Evolutionary conservation across 2,113 vertebrate species (phyloP), one percentile per base, ranked within the genome.

Genomic region (Dicerorhinus sumatrensis): DNA sequence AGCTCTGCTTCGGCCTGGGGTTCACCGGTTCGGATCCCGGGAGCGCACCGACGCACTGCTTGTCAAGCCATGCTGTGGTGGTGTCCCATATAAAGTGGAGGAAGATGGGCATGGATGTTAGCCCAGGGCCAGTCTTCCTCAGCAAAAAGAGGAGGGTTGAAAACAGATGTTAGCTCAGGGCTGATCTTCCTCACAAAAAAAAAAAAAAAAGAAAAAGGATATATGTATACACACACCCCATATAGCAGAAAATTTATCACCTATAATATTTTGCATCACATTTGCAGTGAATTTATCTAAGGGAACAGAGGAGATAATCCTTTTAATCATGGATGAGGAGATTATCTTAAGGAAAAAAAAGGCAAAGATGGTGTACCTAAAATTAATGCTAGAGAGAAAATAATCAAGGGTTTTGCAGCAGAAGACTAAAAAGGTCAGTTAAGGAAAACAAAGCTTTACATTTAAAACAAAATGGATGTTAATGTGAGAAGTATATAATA

Each of bases 161-260:
- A 4, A 42, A 39, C 39, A 4, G 42, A 42, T 42, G 42, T 42
- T 42, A 42, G 42, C 42, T 42, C 42, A 42, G 42, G 42, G 42
- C 42, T 42, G 42, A 42, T 42, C 42, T 42, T 42, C 42, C 42
- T 5, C 42, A 42, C 42, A 42, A 4, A 42, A 4, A 42, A 4
- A 42, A 4, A 42, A 39, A 42, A 42, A 42, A 42, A n/a, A n/a
- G n/a, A 48, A 20, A 82, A 91, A 87, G 31, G 65, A 29, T 54
- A 20, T 77, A 10, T 25, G 5, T 20, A 23, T 4, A 58, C 8
- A 60, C 3, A 56, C 0, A 18, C 14, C 51, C 3, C 97, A 94
- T 31, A 85, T 36, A 96, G 86, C 73, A 97, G 83, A 94, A 81
- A 97, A 72, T 96, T 90, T 94, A 96, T 42, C n/a, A 89, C 25